These are phyloP conservation scores for Latrodectus elegans DNA, from an alignment of 2,888 invertebrate genomes.

Conservation along the genomic window DNA sequence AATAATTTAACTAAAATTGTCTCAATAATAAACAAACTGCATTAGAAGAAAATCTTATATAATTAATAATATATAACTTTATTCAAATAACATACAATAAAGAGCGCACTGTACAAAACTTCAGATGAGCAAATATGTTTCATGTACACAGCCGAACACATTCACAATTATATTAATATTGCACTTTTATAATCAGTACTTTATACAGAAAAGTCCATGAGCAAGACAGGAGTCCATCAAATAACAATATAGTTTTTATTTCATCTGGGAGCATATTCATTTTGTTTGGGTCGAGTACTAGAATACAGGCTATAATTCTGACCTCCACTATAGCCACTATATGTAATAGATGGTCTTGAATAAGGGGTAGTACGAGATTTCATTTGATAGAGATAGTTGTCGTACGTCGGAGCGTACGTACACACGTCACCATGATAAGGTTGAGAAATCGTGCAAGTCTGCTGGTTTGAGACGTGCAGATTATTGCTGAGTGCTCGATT, in stretches of 20 bases:
- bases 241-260: neutral
- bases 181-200: slow-evolving; percentile 10
- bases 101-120: slow-evolving; percentile 56
- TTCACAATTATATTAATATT: slow-evolving; percentile 19
- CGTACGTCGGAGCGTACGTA: slow-evolving; percentile 60
- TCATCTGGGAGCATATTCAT: slow-evolving; percentile 63
- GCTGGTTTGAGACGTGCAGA: slow-evolving; percentile 42
- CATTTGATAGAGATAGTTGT: slow-evolving; percentile 67
- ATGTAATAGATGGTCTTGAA: slow-evolving; percentile 39
- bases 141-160: neutral
- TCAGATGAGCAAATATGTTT: slow-evolving; percentile 36
- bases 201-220: slow-evolving; percentile 20
- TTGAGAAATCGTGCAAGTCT: slow-evolving; percentile 43
- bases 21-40: neutral
- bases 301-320: slow-evolving; percentile 56
- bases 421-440: slow-evolving; percentile 59
- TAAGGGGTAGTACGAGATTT: slow-evolving; percentile 55
- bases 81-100: slow-evolving; percentile 52
- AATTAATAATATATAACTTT: slow-evolving; percentile 39
- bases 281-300: slow-evolving; percentile 54
- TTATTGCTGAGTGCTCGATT: slow-evolving; percentile 42
- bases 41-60: neutral
- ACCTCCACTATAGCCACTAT: slow-evolving; percentile 27
- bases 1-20: neutral
- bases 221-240: slow-evolving; percentile 18